Base-by-base conservation (phyloP, 2,113 vertebrate genomes). In the Macaca mulatta region DNA sequence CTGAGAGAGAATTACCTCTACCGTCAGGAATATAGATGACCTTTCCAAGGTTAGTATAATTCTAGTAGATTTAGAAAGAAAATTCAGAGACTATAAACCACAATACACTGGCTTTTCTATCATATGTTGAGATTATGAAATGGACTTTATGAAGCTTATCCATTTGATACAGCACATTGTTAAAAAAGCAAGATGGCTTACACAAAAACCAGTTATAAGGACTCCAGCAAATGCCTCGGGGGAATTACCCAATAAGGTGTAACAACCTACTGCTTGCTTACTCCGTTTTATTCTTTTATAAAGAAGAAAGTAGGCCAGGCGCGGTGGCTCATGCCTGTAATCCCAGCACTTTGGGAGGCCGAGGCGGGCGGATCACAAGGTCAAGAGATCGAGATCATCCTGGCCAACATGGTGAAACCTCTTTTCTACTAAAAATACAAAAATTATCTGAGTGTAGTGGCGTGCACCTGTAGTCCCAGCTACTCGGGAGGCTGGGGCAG, bases 41-140 rank as follows among this genome's bases (percentile, higher is more conserved):
- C 9, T 83, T 55, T 67, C 32, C 52, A 61, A 97, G 89, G 69
- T 61, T 38, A 78, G 69, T 43, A 82, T 95, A 90, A 70, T 43
- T 70, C 12, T 79, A 81, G 6, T 4, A 43, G 4, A 93, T 12
- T 92, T 79, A 94, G 72, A 81, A 89, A 77, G 79, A 94, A 92
- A 83, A 96, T 86, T 20, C 82, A 91, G 8, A 59, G 70, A 5
- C 61, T 88, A 27, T 75, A 97, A 94, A 52, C 25, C 38, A 94
- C 61, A 67, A 45, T 48, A 7, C 23, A 82, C 30, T 78, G 38
- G n/a, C 12, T 95, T 96, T 96, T 40, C 78, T 94, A 69, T 10
- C 27, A n/a, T 20, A 79, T 72, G 75, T 1, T 87, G 17, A 86
- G 8, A 72, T 45, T 64, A 50, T 3, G 89, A 72, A 6, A 35